A percentile compares a stretch with the other conserved stretches of the same genome.
phyloP scores from a whole-genome alignment of 2,888 invertebrate genomes.

The Chymomyza amoena region DNA sequence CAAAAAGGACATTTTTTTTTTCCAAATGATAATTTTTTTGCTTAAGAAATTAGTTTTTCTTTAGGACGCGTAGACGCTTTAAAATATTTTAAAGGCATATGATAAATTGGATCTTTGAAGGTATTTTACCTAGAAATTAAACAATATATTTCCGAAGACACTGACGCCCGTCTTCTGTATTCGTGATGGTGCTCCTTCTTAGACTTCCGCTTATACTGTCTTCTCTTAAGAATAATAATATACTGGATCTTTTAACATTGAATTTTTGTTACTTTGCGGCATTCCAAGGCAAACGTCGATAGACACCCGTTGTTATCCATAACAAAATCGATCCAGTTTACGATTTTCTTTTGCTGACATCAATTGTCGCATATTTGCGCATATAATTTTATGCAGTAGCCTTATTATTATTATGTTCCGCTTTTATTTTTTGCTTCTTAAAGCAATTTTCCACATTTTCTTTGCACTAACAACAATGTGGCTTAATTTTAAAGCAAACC shows the following conservation, averaged over 20 bases:
- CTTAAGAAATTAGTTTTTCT: too few relatives aligned
- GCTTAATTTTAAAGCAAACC: constrained; percentile 32
- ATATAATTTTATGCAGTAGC: constrained; percentile 57
- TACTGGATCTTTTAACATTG: constrained; percentile 14
- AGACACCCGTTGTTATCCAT: constrained; percentile 29
- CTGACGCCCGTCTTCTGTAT: too few relatives aligned
- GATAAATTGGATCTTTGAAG: too few relatives aligned
- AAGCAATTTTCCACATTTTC: constrained; percentile 43
- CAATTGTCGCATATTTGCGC: constrained; percentile 19
- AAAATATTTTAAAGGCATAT: too few relatives aligned
- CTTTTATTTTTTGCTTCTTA: constrained; percentile 25
- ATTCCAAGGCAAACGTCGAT: constrained; percentile 33
- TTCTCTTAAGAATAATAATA: background rate
- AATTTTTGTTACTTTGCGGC: constrained; percentile 37
- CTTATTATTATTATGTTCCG: constrained; percentile 27
- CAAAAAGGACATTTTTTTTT: too few relatives aligned
- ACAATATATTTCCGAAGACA: too few relatives aligned
- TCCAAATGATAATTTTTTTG: too few relatives aligned
- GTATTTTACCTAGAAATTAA: too few relatives aligned
- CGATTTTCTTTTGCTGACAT: constrained; percentile 23
- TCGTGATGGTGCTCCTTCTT: too few relatives aligned
- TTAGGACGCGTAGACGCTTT: too few relatives aligned
- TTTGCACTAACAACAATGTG: constrained; percentile 39
- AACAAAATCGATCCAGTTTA: constrained; percentile 23
- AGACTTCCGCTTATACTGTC: background rate